Evolutionary conservation across 2,888 invertebrate genomes (phyloP), one percentile per base, ranked within the genome.

Genomic region (Scrobipalpa atriplicella): DNA sequence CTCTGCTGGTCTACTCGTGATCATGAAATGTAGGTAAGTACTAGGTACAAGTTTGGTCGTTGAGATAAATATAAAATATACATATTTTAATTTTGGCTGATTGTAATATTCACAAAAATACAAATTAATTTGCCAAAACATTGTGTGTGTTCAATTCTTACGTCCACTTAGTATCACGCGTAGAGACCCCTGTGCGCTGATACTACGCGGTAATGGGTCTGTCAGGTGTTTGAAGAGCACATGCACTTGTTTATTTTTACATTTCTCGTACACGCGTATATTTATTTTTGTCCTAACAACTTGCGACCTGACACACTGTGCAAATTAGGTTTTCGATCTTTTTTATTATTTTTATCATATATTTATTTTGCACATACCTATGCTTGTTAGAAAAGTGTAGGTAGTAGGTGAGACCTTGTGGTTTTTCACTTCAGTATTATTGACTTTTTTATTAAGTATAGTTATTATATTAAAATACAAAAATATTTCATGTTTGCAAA

Each of bases 141-240:
- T 29, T 29, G 2, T 29, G 29, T 29, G 29, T 29, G 5, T 29
- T 29, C 2, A 29, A 29, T 3, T 29, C 29, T 29, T 29, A 29
- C 29, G 29, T 29, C 29, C 29, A 29, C 29, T 29, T 9, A 19
- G 8, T 19, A 52, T 5, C 18, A 7, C 16, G 6, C 29, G 29
- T 0, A 58, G 52, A 19, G 65, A 70, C 41, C 82, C 80, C 73
- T 80, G 79, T 81, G 83, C 81, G 78, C 73, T 78, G 81, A 84
- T 82, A 86, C 83, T 84, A 82, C 83, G 76, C 79, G 77, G 85
- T 88, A 88, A 88, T 87, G 81, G 85, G 83, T 73, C 86, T 88
- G 87, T 88, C 87, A 85, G 79, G 83, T 87, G 84, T 86, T 84
- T 86, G 85, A 85, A 76, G 78, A 81, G 83, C 78, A 78, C 76